A percentile compares a stretch with the other conserved stretches of the same genome.
Evolutionary conservation across 2,113 vertebrate genomes (phyloP).

Genomic region (Ameiurus melas): DNA sequence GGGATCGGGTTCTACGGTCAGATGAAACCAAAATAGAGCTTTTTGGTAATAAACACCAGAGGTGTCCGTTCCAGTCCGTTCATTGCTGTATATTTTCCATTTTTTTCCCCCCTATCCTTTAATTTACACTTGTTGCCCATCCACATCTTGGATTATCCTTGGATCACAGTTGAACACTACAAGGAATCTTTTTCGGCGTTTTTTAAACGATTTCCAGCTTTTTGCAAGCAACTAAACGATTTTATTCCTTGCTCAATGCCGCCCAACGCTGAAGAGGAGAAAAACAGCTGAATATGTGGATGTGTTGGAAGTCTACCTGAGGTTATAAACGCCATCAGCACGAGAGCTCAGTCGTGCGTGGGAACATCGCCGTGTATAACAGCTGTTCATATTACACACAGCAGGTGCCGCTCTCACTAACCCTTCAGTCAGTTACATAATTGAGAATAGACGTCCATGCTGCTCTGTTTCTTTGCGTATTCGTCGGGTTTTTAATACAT

Average conservation of each 20-base stretch:
- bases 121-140: background rate
- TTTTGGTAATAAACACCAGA: too few species aligned
- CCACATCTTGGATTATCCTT: background rate
- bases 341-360: background rate
- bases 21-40: too few species aligned
- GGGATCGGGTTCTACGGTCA: too few species aligned
- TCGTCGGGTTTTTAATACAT: background rate
- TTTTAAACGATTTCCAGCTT: background rate
- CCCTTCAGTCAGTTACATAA: background rate
- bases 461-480: background rate
- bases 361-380: constrained; percentile 11
- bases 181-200: background rate
- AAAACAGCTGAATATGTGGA: background rate
- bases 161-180: background rate
- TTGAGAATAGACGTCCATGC: background rate
- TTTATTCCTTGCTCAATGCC: constrained; percentile 6
- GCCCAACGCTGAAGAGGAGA: background rate
- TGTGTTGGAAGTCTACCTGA: constrained; percentile 1
- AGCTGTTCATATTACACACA: constrained; percentile 19
- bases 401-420: constrained; percentile 3
- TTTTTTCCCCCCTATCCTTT: background rate
- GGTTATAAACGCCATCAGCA: constrained; percentile 1
- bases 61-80: background rate
- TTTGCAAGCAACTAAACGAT: background rate
- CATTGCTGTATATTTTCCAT: too few species aligned